Conservation (phyloP, 1,140 invertebrate genomes). For the Polypedilum pembai region DNA sequence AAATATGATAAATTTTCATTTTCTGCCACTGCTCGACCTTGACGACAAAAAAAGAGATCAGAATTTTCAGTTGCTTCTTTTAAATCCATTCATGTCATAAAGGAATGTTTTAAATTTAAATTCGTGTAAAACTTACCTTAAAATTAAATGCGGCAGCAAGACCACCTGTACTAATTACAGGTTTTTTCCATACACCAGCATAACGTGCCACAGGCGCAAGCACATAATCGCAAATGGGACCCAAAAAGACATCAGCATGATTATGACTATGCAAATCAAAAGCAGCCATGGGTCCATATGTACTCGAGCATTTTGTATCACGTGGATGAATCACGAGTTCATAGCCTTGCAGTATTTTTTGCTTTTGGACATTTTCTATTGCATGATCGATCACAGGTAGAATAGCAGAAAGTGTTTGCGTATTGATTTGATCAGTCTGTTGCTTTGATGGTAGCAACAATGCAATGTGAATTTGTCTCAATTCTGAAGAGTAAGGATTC, state of each 20-base stretch:
- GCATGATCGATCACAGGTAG: conserved; percentile 67
- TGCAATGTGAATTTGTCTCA: neutral
- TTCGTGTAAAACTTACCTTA: conserved; percentile 42
- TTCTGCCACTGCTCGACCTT: neutral
- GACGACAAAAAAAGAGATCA: neutral
- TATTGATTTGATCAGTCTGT: neutral
- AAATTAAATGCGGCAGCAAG: conserved; percentile 70
- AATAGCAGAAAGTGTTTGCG: conserved; percentile 53
- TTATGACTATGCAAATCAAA: conserved; percentile 59
- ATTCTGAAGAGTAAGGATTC: neutral
- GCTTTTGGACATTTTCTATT: conserved; percentile 52
- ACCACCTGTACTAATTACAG: conserved; percentile 76
- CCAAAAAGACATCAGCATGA: conserved; percentile 73
- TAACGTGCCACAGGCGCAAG: conserved; percentile 84
- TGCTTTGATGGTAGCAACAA: neutral
- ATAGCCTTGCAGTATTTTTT: conserved; percentile 53
- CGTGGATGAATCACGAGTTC: conserved; percentile 58
- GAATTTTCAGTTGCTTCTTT: neutral
- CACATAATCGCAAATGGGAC: conserved; percentile 85
- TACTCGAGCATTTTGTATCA: conserved; percentile 73
- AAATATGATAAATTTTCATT: too few relatives aligned
- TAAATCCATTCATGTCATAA: too few relatives aligned
- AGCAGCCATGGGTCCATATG: conserved; percentile 65
- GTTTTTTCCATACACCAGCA: conserved; percentile 78
- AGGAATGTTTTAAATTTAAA: too few relatives aligned